phyloP scores from a whole-genome alignment of 30 jellyfish, hydroid and myxozoan genomes.

The Rhopilema esculentum region DNA sequence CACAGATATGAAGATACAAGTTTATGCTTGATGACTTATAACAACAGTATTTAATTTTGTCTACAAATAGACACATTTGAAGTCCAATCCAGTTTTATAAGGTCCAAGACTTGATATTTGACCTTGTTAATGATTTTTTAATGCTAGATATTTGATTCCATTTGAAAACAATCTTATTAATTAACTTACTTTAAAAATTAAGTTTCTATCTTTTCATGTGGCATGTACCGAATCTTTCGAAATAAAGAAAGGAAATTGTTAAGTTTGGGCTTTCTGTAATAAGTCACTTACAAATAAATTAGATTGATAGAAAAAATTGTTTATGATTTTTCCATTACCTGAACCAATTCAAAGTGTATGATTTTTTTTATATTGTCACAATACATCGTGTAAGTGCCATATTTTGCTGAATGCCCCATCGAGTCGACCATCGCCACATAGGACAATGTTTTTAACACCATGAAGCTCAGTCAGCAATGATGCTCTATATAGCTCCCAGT shows the following conservation, averaged over 20 bases:
- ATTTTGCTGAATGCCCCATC: conserved; percentile 65
- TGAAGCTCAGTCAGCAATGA: conserved; percentile 6
- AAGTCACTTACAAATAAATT: not conserved
- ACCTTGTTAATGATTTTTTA: not conserved
- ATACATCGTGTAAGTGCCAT: conserved; percentile 58
- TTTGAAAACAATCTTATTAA: not conserved
- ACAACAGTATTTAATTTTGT: not conserved
- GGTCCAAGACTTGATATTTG: not conserved
- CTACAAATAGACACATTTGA: not conserved
- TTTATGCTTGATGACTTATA: not conserved
- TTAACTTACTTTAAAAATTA: not conserved
- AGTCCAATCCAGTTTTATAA: not conserved
- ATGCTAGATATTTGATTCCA: not conserved
- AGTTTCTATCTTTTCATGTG: not conserved
- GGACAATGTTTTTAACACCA: not conserved
- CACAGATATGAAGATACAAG: not conserved
- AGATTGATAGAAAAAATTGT: not conserved
- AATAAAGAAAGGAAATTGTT: not conserved
- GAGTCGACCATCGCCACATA: conserved; percentile 48
- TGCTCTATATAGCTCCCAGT: conserved; percentile 13
- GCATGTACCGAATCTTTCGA: not conserved
- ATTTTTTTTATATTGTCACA: conserved; percentile 19
- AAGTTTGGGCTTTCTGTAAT: not conserved
- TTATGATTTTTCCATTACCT: conserved; percentile 1
- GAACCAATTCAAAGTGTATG: conserved; percentile 59